Base-by-base conservation (phyloP, 2,797 vertebrate species). In the Menidia menidia region DNA sequence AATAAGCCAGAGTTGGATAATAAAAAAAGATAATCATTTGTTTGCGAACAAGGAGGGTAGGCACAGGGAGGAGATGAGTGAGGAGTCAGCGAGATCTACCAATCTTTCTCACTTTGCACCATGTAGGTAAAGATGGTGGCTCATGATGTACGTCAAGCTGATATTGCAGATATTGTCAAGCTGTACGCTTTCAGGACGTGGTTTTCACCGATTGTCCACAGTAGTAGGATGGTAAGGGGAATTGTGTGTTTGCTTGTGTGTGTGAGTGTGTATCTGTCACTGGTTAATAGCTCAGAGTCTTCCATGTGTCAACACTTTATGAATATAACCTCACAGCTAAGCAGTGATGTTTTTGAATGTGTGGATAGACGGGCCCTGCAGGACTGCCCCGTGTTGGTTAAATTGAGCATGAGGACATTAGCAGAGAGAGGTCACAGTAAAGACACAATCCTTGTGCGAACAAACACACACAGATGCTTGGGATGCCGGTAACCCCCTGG, bases 401-500 rank as follows among this genome's bases (percentile, higher is more conserved):
- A 83, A 83, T 70, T 68, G 71, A 81, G 86, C 75, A 67, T 67
- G 80, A 79, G 81, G 75, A 81, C 81, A 67, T 82, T 71, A 80
- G 68, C 78, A 72, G 69, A 86, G 79, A 86, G 80, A 84, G 83
- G 81, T 85, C 79, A 87, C 68, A 45, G 66, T 62, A 77, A 73
- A 78, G 68, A 71, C 60, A 73, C 32, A 31, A 43, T 65, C 44
- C 18, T 6, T 31, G 11, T 1, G 9, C 33, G 10, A 33, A 64
- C 45, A 64, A 19, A 77, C 59, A 78, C 55, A 73, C 64, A 72
- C 30, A 81, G 45, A 83, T 78, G 74, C 88, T 83, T 86, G 66
- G 72, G 78, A 86, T 84, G 82, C 71, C 68, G 68, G 85, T 86
- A 86, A 86, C 77, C 81, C 78, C 80, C 81, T 73, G 77, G 82